Conservation (phyloP, 1,140 invertebrate species). For the Pectinophora gossypiella region DNA sequence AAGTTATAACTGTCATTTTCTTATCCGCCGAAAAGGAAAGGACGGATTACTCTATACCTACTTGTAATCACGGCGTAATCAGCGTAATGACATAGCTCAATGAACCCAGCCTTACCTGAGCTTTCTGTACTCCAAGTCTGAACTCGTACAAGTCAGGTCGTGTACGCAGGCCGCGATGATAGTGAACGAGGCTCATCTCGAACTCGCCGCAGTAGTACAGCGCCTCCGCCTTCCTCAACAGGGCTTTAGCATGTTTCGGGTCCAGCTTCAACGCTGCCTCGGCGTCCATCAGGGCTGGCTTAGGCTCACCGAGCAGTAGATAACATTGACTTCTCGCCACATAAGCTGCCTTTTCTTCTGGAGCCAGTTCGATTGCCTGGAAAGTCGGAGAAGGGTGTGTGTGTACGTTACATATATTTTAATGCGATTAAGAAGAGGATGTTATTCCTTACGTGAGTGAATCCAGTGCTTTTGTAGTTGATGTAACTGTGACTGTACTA, state of each 20-base stretch:
- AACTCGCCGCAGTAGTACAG: conserved; percentile 95
- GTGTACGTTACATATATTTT: too few relatives aligned
- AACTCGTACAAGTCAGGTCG: conserved; percentile 92
- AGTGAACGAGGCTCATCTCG: conserved; percentile 94
- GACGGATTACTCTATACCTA: too few relatives aligned
- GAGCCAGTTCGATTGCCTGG: conserved; percentile 91
- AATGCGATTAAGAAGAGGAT: too few relatives aligned
- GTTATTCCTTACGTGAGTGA: too few relatives aligned
- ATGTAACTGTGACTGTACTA: too few relatives aligned
- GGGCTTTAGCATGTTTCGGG: conserved; percentile 86
- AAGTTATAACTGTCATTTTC: too few relatives aligned
- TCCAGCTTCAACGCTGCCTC: conserved; percentile 87
- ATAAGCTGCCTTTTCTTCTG: conserved; percentile 89
- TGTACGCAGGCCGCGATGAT: conserved; percentile 89
- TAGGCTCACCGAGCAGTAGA: conserved; percentile 90
- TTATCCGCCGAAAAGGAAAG: too few relatives aligned
- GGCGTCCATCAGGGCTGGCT: conserved; percentile 89
- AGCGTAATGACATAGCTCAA: too few relatives aligned
- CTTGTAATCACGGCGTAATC: too few relatives aligned
- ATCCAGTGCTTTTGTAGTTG: too few relatives aligned
- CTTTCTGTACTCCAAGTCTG: conserved; percentile 93
- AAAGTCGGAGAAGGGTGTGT: too few relatives aligned
- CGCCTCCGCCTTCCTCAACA: conserved; percentile 95
- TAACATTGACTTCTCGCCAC: conserved; percentile 93
- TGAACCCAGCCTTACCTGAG: conserved; percentile 81